Conservation (phyloP, 2,888 invertebrate species). For the Eulithis testata region DNA sequence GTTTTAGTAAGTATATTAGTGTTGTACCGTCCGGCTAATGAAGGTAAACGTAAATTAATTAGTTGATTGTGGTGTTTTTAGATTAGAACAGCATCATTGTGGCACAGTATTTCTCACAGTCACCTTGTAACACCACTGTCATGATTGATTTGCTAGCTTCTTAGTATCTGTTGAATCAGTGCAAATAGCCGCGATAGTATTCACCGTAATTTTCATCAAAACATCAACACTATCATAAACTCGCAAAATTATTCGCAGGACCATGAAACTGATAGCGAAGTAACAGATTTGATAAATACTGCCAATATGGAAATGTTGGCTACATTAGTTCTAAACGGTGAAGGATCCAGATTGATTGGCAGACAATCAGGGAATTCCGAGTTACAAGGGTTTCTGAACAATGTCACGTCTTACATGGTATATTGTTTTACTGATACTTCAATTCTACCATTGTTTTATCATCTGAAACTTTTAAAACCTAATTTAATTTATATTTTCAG, state of each 20-base stretch:
- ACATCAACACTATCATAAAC: conserved; percentile 3
- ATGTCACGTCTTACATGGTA: conserved; percentile 95
- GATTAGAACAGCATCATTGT: conserved; percentile 73
- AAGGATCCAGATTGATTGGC: conserved; percentile 91
- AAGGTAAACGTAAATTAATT: conserved; percentile 74
- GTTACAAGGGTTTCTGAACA: conserved; percentile 93
- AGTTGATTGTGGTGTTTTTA: conserved; percentile 79
- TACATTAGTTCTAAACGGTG: conserved; percentile 93
- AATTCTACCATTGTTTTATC: no score
- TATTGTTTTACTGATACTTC: conserved; percentile 36
- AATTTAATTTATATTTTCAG: conserved; percentile 69
- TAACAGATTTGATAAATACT: conserved; percentile 87
- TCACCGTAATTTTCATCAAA: conserved; percentile 16
- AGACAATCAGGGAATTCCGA: conserved; percentile 89
- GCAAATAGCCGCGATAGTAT: conserved; percentile 64
- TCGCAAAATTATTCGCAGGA: conserved; percentile 60
- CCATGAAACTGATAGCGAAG: conserved; percentile 86
- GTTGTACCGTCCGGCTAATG: conserved; percentile 55
- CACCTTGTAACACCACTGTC: conserved; percentile 75
- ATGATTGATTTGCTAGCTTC: conserved; percentile 81
- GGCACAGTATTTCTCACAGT: conserved; percentile 75
- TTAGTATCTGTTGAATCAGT: conserved; percentile 66
- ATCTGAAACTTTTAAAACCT: background rate
- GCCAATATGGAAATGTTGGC: conserved; percentile 96
- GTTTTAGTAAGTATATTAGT: conserved; percentile 76